phyloP scores from a whole-genome alignment of 2,797 vertebrate genomes.

The Emydoidea blandingii region DNA sequence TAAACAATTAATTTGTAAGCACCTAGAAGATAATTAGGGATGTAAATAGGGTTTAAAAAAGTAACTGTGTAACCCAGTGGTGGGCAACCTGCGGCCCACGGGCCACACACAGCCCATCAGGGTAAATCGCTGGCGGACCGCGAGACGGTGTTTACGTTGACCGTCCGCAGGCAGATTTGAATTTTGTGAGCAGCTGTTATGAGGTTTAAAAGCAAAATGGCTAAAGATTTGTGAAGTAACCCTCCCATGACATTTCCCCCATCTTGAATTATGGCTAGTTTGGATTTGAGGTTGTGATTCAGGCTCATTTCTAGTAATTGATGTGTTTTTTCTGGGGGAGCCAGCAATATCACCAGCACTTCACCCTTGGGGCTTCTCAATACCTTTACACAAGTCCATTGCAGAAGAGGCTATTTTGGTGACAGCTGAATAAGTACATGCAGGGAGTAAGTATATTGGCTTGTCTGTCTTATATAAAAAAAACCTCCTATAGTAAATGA shows the following conservation, averaged over 20 bases:
- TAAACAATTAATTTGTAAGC: too few species aligned
- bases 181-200: background rate
- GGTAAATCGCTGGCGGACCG: rapidly evolving
- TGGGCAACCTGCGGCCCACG: too few species aligned
- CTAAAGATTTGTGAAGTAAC: background rate
- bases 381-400: background rate
- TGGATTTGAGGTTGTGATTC: background rate
- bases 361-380: background rate
- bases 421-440: background rate
- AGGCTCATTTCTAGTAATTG: background rate
- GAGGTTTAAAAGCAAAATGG: background rate
- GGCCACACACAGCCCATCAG: too few species aligned
- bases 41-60: too few species aligned
- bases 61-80: too few species aligned
- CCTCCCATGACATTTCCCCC: background rate
- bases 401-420: background rate
- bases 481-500: background rate
- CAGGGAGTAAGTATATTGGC: background rate
- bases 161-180: background rate
- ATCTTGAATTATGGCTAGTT: background rate
- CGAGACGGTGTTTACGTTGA: too few species aligned
- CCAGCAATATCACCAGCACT: background rate
- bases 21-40: too few species aligned
- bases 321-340: background rate
- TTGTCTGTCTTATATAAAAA: background rate